Base-by-base conservation (phyloP, 2,888 invertebrate species). In the Fragum fragum region DNA sequence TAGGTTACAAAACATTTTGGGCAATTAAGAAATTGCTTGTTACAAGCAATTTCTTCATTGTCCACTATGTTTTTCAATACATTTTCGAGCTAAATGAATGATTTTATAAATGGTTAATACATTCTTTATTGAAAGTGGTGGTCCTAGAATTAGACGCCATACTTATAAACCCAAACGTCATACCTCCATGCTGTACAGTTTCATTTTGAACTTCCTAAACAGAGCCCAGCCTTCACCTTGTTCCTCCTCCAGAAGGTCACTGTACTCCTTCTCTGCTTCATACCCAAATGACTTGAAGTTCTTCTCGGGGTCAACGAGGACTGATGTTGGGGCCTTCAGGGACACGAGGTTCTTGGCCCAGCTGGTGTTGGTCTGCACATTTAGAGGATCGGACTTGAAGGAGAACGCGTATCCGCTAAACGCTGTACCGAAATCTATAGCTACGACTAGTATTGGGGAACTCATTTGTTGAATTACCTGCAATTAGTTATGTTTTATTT, bases 121-220 rank as follows among this genome's bases (percentile, higher is more conserved):
- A n/a, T n/a, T n/a, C n/a, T n/a, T n/a, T n/a, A n/a, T n/a, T n/a
- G n/a, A n/a, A n/a, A n/a, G n/a, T n/a, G n/a, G n/a, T n/a, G n/a
- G n/a, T n/a, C n/a, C n/a, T n/a, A n/a, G n/a, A n/a, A n/a, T n/a
- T n/a, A n/a, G n/a, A n/a, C n/a, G n/a, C n/a, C n/a, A n/a, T n/a
- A n/a, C n/a, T n/a, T n/a, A n/a, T n/a, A n/a, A n/a, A n/a, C n/a
- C n/a, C n/a, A n/a, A n/a, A n/a, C n/a, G n/a, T n/a, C 47, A 6
- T 55, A 68, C 68, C 55, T 47, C 39, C 9, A 18, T 42, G 7
- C 75, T 28, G 39, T 79, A 47, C 14, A 77, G 29, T 16, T 63
- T 57, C 77, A 77, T 77, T 32, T 77, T 77, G 29, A 77, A 77
- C 57, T 68, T 63, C 55, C 77, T 61, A n/a, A 63, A 77, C 14